Percentiles rank a stretch among this genome's conserved stretches.
These are phyloP conservation scores for Holacanthella duospinosa DNA, from an alignment of 2,888 invertebrate genomes.

Conservation along the genomic window DNA sequence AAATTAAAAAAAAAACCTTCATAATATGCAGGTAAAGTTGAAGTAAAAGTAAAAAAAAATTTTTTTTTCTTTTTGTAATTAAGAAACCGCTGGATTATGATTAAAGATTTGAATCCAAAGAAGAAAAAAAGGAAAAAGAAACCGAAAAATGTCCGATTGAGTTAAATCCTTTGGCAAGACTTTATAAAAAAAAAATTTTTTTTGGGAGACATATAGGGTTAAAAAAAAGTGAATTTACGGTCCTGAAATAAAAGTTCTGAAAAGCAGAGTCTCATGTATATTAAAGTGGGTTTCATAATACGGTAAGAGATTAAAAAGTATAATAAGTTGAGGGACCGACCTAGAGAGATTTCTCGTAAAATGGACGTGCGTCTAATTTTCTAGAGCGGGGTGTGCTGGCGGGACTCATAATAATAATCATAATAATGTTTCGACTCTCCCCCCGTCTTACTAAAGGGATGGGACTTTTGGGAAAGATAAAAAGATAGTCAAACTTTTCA, in stretches of 20 bases:
- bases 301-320: conserved; percentile 8
- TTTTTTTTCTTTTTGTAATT: too few relatives aligned
- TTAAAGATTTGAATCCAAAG: too few relatives aligned
- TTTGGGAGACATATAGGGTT: too few relatives aligned
- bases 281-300: conserved; percentile 7
- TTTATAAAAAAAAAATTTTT: too few relatives aligned
- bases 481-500: conserved; percentile 37
- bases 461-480: conserved; percentile 37
- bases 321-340: conserved; percentile 5
- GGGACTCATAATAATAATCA: conserved; percentile 34
- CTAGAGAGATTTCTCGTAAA: neutral
- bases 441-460: conserved; percentile 32
- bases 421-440: conserved; percentile 35
- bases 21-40: too few relatives aligned
- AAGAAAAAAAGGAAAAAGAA: neutral
- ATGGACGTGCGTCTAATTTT: conserved; percentile 1
- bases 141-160: neutral
- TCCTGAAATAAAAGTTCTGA: conserved; percentile 1
- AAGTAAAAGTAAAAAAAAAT: too few relatives aligned
- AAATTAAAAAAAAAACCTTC: too few relatives aligned
- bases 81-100: too few relatives aligned
- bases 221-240: conserved; percentile 1
- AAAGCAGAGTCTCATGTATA: neutral
- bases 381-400: conserved; percentile 17
- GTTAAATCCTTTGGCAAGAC: neutral